Evolutionary conservation across 2,113 vertebrate species (phyloP), one percentile per base, ranked within the genome.

Genomic region (Carassius auratus): DNA sequence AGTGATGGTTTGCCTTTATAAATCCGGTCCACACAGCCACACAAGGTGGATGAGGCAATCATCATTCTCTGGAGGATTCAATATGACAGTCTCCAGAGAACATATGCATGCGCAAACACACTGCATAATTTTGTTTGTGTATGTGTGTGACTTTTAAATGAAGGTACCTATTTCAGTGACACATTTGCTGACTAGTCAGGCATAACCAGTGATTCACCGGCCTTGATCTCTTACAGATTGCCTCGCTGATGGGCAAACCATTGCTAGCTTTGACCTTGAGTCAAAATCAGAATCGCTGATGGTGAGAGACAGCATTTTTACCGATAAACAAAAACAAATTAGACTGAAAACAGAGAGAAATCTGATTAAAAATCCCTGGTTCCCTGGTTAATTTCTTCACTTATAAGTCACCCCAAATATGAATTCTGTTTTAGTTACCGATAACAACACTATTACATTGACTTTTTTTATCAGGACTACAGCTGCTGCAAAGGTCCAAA

Each of bases 111-210:
- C 38, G 42, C 33, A 62, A 81, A 55, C 59, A 52, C 36, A n/a
- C 50, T 88, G 45, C 42, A 66, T 64, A 38, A 61, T 78, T 59
- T 80, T 80, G 59, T 80, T 64, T 80, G 78, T 15, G 62, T n/a
- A 61, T 23, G 84, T 26, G 13, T 36, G 61, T 76, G 59, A 52
- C 62, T 69, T 50, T 78, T 69, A 81, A 69, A 81, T 81, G 62
- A 68, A 79, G 79, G 15, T 84, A 87, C 69, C 83, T 82, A 68
- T 83, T 82, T 73, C 71, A 83, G 13, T 23, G 79, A 79, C 69
- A 83, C 85, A 87, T 89, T 89, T 82, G 80, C 83, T 19, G 36
- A 36, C 88, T 85, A 87, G 73, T 85, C 73, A 89, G 73, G 88
- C 88, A 68, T 84, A 83, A 23, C 84, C 79, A 68, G 23, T 83